These are phyloP conservation scores for Podiceps cristatus DNA, from an alignment of 2,113 vertebrate species.

Conservation along the genomic window DNA sequence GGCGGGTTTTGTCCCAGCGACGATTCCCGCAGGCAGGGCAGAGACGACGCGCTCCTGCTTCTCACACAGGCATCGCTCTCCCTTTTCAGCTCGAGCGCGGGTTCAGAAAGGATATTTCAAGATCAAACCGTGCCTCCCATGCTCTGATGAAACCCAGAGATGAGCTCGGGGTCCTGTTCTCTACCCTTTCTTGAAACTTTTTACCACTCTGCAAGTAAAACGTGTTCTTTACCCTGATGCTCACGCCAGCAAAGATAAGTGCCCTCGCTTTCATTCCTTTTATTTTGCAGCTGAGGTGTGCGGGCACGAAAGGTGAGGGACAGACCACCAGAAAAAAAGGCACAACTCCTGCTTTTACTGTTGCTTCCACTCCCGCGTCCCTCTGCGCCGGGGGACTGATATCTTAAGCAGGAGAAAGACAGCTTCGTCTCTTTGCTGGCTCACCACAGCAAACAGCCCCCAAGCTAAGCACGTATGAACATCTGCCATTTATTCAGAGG, in stretches of 20 bases:
- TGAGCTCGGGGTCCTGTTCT: neutral
- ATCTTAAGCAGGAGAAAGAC: neutral
- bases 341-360: neutral
- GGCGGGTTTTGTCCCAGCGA: neutral
- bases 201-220: neutral
- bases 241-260: neutral
- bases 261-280: neutral
- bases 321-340: neutral
- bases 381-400: accelerated
- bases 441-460: neutral
- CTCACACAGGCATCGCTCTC: neutral
- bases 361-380: neutral
- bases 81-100: neutral
- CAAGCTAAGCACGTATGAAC: neutral
- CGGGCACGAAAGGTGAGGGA: neutral
- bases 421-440: neutral
- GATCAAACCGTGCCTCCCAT: neutral
- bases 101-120: slow-evolving; percentile 34
- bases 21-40: neutral
- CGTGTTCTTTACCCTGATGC: neutral
- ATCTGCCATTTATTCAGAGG: neutral
- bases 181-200: neutral
- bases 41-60: neutral
- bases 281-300: neutral
- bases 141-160: neutral